Evolutionary conservation across 2,888 invertebrate species (phyloP).

Genomic region (Callimorpha dominula): DNA sequence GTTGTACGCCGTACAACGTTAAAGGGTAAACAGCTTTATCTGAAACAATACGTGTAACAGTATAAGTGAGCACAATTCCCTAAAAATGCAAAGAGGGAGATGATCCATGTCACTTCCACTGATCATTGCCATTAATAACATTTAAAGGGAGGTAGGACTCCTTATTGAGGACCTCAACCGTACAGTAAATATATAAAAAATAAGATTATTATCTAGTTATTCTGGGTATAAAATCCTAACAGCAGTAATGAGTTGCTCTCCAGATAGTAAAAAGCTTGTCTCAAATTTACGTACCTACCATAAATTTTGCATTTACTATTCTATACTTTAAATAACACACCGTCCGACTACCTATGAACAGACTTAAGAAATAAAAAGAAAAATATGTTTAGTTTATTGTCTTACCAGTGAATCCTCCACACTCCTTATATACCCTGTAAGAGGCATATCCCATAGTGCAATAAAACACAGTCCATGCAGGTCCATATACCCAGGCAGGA

Average conservation of each 20-base stretch:
- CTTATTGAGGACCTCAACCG: too few relatives aligned
- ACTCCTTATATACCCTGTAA: slow-evolving; percentile 72
- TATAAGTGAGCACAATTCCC: not conserved
- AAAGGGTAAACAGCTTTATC: slow-evolving; percentile 4
- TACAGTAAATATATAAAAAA: too few relatives aligned
- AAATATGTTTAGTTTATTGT: not conserved
- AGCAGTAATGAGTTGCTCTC: too few relatives aligned
- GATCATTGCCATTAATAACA: too few relatives aligned
- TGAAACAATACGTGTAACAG: not conserved
- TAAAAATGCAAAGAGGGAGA: not conserved
- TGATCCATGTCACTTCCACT: not conserved
- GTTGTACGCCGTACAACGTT: slow-evolving; percentile 7
- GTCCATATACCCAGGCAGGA: slow-evolving; percentile 92
- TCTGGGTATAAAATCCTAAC: too few relatives aligned
- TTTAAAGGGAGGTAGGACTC: too few relatives aligned
- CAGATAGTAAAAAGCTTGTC: not conserved
- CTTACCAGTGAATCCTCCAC: slow-evolving; percentile 6
- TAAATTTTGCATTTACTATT: too few relatives aligned
- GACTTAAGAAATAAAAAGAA: not conserved
- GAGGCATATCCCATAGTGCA: slow-evolving; percentile 94
- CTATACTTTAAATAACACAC: too few relatives aligned
- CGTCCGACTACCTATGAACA: not conserved
- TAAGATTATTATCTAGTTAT: too few relatives aligned
- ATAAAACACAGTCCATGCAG: slow-evolving; percentile 93
- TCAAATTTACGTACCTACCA: not conserved